Conservation (phyloP, 2,888 invertebrate genomes). For the Asteroscopus sphinx region DNA sequence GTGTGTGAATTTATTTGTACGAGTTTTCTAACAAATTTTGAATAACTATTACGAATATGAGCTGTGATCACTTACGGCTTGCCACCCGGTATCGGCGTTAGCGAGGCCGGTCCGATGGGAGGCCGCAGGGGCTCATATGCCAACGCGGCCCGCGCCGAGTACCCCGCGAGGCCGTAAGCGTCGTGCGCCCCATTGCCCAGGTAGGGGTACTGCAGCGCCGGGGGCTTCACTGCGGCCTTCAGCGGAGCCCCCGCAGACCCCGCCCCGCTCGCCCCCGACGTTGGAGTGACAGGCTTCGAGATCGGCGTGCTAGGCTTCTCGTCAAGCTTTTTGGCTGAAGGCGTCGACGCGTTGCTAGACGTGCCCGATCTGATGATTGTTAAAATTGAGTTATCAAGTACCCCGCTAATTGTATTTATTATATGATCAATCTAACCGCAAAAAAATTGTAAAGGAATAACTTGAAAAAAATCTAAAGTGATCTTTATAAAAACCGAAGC, state of each 20-base stretch:
- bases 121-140: constrained; percentile 87
- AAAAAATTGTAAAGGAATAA: constrained; percentile 44
- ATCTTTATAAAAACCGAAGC: constrained; percentile 42
- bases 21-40: constrained; percentile 51
- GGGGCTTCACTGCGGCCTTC: constrained; percentile 90
- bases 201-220: constrained; percentile 91
- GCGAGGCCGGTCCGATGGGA: constrained; percentile 88
- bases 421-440: constrained; percentile 39
- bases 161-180: constrained; percentile 86
- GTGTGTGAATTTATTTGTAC: constrained; percentile 13
- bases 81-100: constrained; percentile 94
- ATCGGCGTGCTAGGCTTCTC: constrained; percentile 97
- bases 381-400: constrained; percentile 51
- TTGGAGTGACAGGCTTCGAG: constrained; percentile 97
- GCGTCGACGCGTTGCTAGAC: constrained; percentile 97
- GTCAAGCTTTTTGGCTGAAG: constrained; percentile 95
- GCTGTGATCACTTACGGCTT: constrained; percentile 93
- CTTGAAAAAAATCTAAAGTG: constrained; percentile 26
- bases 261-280: constrained; percentile 91
- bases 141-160: constrained; percentile 86
- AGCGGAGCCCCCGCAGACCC: constrained; percentile 89
- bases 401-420: constrained; percentile 36
- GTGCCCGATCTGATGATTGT: constrained; percentile 92
- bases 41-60: constrained; percentile 49
- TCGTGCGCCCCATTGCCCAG: constrained; percentile 87